Evolutionary conservation across 2,113 vertebrate genomes (phyloP).

Genomic region (Benitochromis conjunctus): DNA sequence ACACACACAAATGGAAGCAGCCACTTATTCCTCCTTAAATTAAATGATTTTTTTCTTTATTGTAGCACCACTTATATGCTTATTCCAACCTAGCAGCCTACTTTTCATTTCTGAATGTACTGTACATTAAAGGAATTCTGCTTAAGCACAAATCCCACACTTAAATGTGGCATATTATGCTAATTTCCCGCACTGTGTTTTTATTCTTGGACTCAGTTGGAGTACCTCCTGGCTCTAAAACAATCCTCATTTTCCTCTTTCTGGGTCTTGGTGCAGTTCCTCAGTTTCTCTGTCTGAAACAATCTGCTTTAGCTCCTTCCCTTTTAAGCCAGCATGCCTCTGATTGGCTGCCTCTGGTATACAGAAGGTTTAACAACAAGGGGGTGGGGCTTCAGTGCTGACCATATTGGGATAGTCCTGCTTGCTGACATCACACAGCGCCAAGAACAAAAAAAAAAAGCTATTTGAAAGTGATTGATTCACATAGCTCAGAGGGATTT

Average conservation of each 20-base stretch:
- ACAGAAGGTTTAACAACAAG: background rate
- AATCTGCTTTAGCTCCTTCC: rapidly evolving
- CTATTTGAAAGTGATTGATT: background rate
- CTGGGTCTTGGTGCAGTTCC: background rate
- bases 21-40: background rate
- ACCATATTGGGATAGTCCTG: background rate
- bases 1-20: background rate
- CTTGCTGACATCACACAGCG: background rate
- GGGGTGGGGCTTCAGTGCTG: background rate
- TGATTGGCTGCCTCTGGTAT: background rate
- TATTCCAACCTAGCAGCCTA: background rate
- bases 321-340: background rate
- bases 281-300: background rate
- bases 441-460: background rate
- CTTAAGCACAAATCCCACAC: background rate
- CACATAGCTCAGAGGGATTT: background rate
- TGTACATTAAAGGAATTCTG: background rate
- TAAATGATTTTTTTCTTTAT: background rate
- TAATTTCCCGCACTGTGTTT: background rate
- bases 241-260: background rate
- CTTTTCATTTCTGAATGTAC: background rate
- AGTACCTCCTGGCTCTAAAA: background rate
- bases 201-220: background rate
- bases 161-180: background rate
- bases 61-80: background rate